Conservation (phyloP, 2,888 invertebrate species). For the Chalcis sispes region DNA sequence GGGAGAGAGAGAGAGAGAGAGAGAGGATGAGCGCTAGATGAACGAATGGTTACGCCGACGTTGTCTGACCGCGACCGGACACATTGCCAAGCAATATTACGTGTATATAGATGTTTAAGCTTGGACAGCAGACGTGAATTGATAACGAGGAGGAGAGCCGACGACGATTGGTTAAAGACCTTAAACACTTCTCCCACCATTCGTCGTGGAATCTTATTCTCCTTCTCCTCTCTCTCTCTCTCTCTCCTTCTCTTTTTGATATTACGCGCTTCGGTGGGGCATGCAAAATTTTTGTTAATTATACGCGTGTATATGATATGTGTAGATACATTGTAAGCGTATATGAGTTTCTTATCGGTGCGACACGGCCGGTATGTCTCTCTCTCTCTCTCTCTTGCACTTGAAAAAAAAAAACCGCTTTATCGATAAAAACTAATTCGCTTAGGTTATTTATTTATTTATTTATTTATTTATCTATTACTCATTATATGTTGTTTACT, state of each 20-base stretch:
- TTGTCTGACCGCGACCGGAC: slow-evolving; percentile 60
- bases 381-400: not conserved
- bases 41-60: slow-evolving; percentile 20
- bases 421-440: too few species aligned
- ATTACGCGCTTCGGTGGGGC: not conserved
- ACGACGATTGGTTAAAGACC: slow-evolving; percentile 62
- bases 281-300: not conserved
- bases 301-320: not conserved
- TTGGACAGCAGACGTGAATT: slow-evolving; percentile 52
- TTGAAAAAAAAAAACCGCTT: too few species aligned
- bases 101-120: slow-evolving; percentile 42
- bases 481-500: too few species aligned
- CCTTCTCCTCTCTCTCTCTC: not conserved
- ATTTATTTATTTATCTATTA: too few species aligned
- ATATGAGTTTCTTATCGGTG: not conserved
- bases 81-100: slow-evolving; percentile 60
- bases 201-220: not conserved
- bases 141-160: slow-evolving; percentile 59
- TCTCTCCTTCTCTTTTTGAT: not conserved
- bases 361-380: too few species aligned
- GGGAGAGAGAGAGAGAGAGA: slow-evolving; percentile 5
- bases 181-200: slow-evolving; percentile 51
- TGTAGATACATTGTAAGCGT: not conserved
- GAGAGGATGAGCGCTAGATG: too few species aligned
- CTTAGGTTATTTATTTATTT: too few species aligned